Base-by-base conservation (phyloP, 2,888 invertebrate genomes). In the Tenthredo distinguenda region DNA sequence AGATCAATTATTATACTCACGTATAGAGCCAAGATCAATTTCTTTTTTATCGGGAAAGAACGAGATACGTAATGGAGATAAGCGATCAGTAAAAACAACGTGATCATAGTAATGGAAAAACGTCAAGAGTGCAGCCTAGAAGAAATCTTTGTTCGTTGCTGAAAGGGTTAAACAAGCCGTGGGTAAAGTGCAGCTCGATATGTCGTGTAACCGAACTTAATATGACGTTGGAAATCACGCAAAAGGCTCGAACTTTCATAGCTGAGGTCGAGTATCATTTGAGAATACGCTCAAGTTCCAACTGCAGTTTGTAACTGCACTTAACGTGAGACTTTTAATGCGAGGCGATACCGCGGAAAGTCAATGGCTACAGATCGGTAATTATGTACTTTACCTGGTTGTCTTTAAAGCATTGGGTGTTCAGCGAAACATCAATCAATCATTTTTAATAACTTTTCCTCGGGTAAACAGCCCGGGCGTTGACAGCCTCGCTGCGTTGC, bases 1-100 rank as follows among this genome's bases (percentile, higher is more conserved):
- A 37, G 50, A 84, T 84, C 86, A 81, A 62, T 81, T 81, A 81
- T 40, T 62, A 50, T 40, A 18, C 62, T 4, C 21, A 50, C 15
- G n/a, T 77, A 40, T 71, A 77, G 34, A 55, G 34, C 6, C 50
- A 77, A 40, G 81, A 81, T 62, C 62, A 62, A 81, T 62, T 81
- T 81, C 81, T 81, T 40, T 81, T 81, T n/a, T 62, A 81, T 62
- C 62, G 26, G 26, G n/a, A 15, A 37, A 81, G 18, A 43, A 62
- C 40, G 34, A 12, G 37, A 31, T 81, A 81, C 2, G 31, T 34
- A n/a, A 21, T 15, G 40, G 15, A 15, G 15, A 40, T 40, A 7
- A 62, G 21, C n/a, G 62, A 40, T 31, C 9, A 3, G 55, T 34
- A 81, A 21, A 40, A 76, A 26, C 5, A 26, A 12, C 7, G 26